Evolutionary conservation across 2,888 invertebrate genomes (phyloP).

Genomic region (Tiliacea citrago): DNA sequence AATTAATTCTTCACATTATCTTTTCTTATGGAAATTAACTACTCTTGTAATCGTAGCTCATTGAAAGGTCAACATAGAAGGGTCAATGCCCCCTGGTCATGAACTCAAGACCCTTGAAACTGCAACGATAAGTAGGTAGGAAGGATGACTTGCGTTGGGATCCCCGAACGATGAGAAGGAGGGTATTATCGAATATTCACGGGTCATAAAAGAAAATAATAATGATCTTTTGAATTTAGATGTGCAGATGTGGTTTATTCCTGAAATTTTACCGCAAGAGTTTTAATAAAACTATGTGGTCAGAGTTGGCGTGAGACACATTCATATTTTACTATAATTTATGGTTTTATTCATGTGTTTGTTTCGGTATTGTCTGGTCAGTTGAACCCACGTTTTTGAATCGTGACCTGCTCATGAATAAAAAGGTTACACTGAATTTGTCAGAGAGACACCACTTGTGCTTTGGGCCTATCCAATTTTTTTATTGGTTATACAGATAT

Average conservation of each 20-base stretch:
- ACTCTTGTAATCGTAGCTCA: background rate
- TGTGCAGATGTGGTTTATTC: background rate
- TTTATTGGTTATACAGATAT: background rate
- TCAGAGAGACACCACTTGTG: background rate
- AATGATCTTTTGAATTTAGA: constrained; percentile 6
- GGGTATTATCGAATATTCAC: constrained; percentile 19
- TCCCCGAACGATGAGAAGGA: constrained; percentile 1
- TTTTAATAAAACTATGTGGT: background rate
- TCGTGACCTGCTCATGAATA: background rate
- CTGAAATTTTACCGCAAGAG: background rate
- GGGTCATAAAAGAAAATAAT: constrained; percentile 24
- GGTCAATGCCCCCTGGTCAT: constrained; percentile 39
- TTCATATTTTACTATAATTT: background rate
- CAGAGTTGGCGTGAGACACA: no score
- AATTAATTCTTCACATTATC: background rate
- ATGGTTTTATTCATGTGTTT: background rate
- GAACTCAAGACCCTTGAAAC: constrained; percentile 30
- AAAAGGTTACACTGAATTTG: background rate
- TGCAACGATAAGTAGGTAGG: constrained; percentile 29
- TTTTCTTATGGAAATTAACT: constrained; percentile 12
- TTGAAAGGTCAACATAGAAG: background rate
- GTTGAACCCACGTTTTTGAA: background rate
- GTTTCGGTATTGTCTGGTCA: background rate
- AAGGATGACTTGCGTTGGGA: constrained; percentile 11
- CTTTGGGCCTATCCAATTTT: background rate